A percentile compares a stretch with the other conserved stretches of the same genome.
Evolutionary conservation across 2,888 invertebrate genomes (phyloP).

Genomic region (Pristionchus exspectatus): DNA sequence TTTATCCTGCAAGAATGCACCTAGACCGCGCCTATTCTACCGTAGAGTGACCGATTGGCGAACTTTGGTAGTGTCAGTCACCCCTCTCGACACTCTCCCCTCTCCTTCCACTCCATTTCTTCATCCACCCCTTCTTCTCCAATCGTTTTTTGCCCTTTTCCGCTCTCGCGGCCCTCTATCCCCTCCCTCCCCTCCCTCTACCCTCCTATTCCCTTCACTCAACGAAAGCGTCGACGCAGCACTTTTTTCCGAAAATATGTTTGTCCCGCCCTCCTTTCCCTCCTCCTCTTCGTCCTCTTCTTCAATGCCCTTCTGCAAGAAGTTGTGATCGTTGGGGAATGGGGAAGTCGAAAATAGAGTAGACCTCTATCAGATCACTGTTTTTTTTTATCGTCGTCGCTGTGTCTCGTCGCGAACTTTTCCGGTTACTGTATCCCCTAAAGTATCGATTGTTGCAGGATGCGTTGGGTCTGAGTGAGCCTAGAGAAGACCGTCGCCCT

Average conservation of each 20-base stretch:
- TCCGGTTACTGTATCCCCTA: neutral
- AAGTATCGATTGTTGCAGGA: constrained; percentile 31
- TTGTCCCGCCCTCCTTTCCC: constrained; percentile 1
- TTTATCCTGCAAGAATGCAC: neutral
- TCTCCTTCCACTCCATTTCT: constrained; percentile 22
- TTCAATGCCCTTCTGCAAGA: constrained; percentile 27
- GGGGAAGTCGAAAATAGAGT: constrained; percentile 28
- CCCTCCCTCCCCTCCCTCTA: neutral
- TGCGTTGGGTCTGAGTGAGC: constrained; percentile 33
- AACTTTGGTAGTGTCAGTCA: neutral
- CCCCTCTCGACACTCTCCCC: neutral
- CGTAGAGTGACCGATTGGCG: neutral
- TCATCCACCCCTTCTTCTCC: constrained; percentile 7
- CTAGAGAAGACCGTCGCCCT: constrained; percentile 6
- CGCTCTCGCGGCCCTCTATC: constrained; percentile 18
- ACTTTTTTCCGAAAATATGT: constrained; percentile 56
- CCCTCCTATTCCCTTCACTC: constrained; percentile 15
- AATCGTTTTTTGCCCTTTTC: constrained; percentile 43
- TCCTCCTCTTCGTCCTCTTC: constrained; percentile 9
- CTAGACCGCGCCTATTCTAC: neutral
- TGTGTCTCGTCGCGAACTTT: neutral
- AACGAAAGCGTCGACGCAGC: constrained; percentile 12
- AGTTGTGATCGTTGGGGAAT: neutral
- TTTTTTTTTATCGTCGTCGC: neutral
- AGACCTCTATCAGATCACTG: neutral